Evolutionary conservation across 2,797 vertebrate species (phyloP), one percentile per base, ranked within the genome.

Genomic region (Pteropus rufus): DNA sequence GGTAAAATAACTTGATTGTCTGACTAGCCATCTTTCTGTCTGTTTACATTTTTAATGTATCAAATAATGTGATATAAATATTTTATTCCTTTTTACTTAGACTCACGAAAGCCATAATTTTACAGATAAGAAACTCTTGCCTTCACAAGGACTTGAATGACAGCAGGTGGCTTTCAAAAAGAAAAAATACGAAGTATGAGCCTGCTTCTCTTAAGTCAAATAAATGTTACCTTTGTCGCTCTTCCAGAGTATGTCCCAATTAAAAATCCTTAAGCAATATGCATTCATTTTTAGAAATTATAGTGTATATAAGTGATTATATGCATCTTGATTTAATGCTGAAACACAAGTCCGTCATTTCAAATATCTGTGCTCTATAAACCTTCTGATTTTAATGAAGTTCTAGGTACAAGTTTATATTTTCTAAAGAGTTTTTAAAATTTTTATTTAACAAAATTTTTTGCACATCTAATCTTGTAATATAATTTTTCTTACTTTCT

Each of bases 41-140:
- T 64, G 54, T 69, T 26, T 83, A 46, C n/a, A 67, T 80, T 69
- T 81, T 93, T 77, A 81, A 76, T 54, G 4, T 23, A 70, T 77
- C 39, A 54, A 73, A 67, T 67, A 93, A 14, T 44, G 46, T 64
- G n/a, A 56, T 24, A 36, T 16, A 56, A 82, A 24, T 88, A 41
- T 73, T 95, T 87, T 70, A 86, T 49, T 89, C 7, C 18, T 73
- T 94, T 83, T 76, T 77, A 21, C 36, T 85, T 91, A 60, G 79
- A 83, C 16, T 87, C 19, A 39, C 49, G 44, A 56, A 91, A 93
- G 26, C 60, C 62, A 39, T 12, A 92, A 86, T 65, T 83, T 88
- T 77, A 79, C 14, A 77, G 29, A 29, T 75, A 31, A 72, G 23
- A 88, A 94, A 56, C 10, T 18, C 23, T 79, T 80, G 14, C 36